A percentile compares a stretch with the other conserved stretches of the same genome.
These are phyloP conservation scores for Watsonalla cultraria DNA, from an alignment of 2,888 invertebrate genomes.

Conservation along the genomic window DNA sequence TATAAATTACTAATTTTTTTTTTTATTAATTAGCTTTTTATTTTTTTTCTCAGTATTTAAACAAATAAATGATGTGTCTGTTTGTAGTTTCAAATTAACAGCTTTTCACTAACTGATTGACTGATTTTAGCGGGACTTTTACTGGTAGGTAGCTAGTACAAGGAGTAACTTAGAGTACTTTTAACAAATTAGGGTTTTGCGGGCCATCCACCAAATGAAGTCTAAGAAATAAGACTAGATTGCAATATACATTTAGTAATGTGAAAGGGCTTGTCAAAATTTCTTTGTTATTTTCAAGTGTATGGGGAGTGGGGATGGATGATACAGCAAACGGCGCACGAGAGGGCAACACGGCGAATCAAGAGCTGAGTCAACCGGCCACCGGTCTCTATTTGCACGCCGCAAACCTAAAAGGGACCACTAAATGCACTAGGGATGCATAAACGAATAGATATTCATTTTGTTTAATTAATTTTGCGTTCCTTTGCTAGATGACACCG, in stretches of 20 bases:
- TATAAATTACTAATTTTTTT: too few relatives aligned
- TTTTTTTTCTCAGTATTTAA: too few relatives aligned
- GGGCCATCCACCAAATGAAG: too few relatives aligned
- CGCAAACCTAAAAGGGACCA: slow-evolving; percentile 49
- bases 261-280: slow-evolving; percentile 1
- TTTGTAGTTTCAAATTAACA: too few relatives aligned
- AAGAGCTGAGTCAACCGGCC: slow-evolving; percentile 70
- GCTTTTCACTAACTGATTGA: too few relatives aligned
- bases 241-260: background rate
- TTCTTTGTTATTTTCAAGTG: slow-evolving; percentile 13
- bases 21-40: too few relatives aligned
- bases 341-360: slow-evolving; percentile 58
- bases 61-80: too few relatives aligned
- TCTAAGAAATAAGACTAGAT: too few relatives aligned
- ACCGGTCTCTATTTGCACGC: slow-evolving; percentile 55
- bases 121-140: too few relatives aligned
- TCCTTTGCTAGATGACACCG: background rate
- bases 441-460: slow-evolving; percentile 20
- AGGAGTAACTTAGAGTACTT: too few relatives aligned
- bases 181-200: too few relatives aligned
- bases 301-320: slow-evolving; percentile 1
- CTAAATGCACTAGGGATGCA: background rate
- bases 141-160: too few relatives aligned
- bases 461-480: slow-evolving; percentile 16
- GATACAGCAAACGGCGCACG: slow-evolving; percentile 29